phyloP scores from a whole-genome alignment of 2,113 vertebrate species.

The Prinia subflava region DNA sequence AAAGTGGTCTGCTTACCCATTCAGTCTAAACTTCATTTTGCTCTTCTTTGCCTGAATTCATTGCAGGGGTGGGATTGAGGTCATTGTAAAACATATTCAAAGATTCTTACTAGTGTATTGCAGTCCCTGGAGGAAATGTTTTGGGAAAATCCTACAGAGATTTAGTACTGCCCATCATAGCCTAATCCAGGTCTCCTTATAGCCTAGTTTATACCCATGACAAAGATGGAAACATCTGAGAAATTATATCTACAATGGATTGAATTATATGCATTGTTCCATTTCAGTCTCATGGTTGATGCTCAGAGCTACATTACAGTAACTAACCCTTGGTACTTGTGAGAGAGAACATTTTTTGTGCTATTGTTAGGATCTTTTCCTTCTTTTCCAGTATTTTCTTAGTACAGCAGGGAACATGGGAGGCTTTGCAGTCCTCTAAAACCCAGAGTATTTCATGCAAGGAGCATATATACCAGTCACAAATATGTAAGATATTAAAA shows the following conservation, averaged over 20 bases:
- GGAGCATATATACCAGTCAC: background rate
- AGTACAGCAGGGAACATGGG: background rate
- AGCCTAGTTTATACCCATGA: background rate
- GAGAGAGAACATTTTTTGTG: background rate
- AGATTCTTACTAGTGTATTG: background rate
- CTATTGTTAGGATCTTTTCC: background rate
- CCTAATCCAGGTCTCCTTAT: background rate
- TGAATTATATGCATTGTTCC: background rate
- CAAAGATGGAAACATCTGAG: background rate
- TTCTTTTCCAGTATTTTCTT: background rate
- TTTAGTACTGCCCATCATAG: background rate
- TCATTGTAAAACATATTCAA: background rate
- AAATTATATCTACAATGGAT: background rate
- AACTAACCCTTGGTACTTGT: background rate
- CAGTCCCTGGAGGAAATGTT: background rate
- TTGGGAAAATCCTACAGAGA: background rate
- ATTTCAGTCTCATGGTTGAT: background rate
- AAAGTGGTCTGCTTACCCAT: background rate
- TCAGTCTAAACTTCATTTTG: background rate
- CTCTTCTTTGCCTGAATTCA: background rate
- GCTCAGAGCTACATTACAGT: background rate
- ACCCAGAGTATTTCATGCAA: background rate
- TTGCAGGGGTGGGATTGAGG: rapidly evolving
- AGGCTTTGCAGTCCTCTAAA: background rate
- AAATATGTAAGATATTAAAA: background rate